phyloP scores from a whole-genome alignment of 2,888 invertebrate genomes.

The Amorpha juglandis region DNA sequence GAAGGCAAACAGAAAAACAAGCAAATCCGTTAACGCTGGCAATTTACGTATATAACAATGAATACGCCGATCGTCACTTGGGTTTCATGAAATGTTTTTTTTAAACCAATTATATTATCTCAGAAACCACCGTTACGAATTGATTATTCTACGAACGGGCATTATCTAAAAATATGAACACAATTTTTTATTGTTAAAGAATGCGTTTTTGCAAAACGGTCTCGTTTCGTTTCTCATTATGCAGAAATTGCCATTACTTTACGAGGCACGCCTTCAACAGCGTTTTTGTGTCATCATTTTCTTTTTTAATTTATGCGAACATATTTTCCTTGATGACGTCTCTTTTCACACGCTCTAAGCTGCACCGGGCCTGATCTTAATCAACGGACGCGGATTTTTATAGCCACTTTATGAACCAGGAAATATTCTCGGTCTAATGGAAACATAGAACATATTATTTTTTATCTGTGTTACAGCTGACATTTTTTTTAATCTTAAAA shows the following conservation, averaged over 20 bases:
- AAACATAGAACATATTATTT: slow-evolving; percentile 43
- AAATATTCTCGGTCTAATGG: slow-evolving; percentile 48
- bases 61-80: not conserved
- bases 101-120: slow-evolving; percentile 2
- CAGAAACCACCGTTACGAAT: slow-evolving; percentile 12
- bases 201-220: slow-evolving; percentile 24
- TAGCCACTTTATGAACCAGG: slow-evolving; percentile 57
- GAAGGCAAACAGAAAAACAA: not conserved
- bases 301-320: slow-evolving; percentile 50
- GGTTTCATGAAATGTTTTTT: not conserved
- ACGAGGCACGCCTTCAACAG: slow-evolving; percentile 26
- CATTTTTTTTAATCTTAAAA: no score
- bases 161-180: slow-evolving; percentile 20
- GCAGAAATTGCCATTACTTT: slow-evolving; percentile 30
- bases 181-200: slow-evolving; percentile 13
- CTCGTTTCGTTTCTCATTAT: slow-evolving; percentile 25
- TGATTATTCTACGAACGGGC: slow-evolving; percentile 12
- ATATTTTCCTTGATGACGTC: slow-evolving; percentile 60
- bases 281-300: slow-evolving; percentile 25
- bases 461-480: slow-evolving; percentile 44
- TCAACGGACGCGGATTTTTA: slow-evolving; percentile 61
- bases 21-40: not conserved
- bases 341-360: slow-evolving; percentile 67
- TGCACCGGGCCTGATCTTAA: slow-evolving; percentile 56
- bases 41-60: not conserved